Percentiles rank a stretch among this genome's conserved stretches.
phyloP scores from a whole-genome alignment of 2,797 vertebrate genomes.

The Phrynocephalus guinanensis region DNA sequence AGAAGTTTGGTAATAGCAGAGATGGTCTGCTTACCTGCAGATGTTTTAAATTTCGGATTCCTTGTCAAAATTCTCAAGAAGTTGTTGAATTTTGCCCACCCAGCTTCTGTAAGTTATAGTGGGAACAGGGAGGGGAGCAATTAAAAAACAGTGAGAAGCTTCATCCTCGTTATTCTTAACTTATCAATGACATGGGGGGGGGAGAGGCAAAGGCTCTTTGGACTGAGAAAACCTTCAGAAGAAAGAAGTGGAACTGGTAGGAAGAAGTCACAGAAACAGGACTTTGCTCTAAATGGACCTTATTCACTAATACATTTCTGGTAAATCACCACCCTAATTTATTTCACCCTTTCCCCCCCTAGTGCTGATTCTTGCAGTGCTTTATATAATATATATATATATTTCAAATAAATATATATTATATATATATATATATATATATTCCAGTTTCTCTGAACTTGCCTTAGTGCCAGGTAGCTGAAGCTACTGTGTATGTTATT shows the following conservation, averaged over 20 bases:
- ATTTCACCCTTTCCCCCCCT: not conserved
- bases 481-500: not conserved
- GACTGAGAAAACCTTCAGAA: not conserved
- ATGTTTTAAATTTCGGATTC: not conserved
- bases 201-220: not conserved
- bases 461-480: not conserved
- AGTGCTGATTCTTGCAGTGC: not conserved
- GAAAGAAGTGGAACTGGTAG: not conserved
- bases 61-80: slow-evolving; percentile 32
- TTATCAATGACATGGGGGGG: not conserved
- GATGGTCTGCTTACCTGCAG: slow-evolving; percentile 3
- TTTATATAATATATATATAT: no score
- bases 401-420: no score
- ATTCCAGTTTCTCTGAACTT: no score
- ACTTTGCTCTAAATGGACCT: not conserved
- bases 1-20: no score
- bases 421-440: no score
- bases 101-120: slow-evolving; percentile 21
- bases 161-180: not conserved
- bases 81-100: slow-evolving; percentile 22
- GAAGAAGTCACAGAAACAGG: not conserved
- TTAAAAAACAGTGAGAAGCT: not conserved
- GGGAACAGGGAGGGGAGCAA: not conserved
- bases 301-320: not conserved
- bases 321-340: not conserved